Conservation (phyloP, 2,113 vertebrate genomes). For the Dolichotis patagonum region DNA sequence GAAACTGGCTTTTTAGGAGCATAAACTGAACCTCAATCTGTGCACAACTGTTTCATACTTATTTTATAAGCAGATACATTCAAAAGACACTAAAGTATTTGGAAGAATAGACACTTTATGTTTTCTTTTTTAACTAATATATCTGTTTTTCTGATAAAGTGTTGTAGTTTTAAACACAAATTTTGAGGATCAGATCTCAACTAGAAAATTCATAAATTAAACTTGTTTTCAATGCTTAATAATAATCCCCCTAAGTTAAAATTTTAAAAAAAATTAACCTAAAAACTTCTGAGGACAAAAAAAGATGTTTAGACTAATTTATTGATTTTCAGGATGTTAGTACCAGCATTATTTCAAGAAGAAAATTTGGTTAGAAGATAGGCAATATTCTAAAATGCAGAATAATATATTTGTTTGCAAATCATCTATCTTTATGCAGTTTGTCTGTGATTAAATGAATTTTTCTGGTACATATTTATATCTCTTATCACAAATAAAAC, state of each 20-base stretch:
- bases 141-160: not conserved
- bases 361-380: not conserved
- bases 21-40: not conserved
- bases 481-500: slow-evolving; percentile 55
- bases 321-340: not conserved
- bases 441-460: slow-evolving; percentile 58
- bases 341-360: not conserved
- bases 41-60: slow-evolving; percentile 4
- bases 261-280: slow-evolving; percentile 19
- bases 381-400: slow-evolving; percentile 6
- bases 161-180: not conserved
- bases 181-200: not conserved
- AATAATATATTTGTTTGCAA: slow-evolving; percentile 3
- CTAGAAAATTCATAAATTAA: not conserved
- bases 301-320: not conserved
- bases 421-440: not conserved
- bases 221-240: not conserved
- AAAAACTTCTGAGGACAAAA: slow-evolving; percentile 23
- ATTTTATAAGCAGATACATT: slow-evolving; percentile 10
- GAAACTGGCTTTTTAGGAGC: not conserved
- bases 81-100: not conserved
- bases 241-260: not conserved
- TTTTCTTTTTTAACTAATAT: not conserved
- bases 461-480: slow-evolving; percentile 55
- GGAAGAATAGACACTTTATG: not conserved